A percentile compares a stretch with the other conserved stretches of the same genome.
Evolutionary conservation across 2,797 vertebrate species (phyloP).

Genomic region (Pogoniulus pusillus): DNA sequence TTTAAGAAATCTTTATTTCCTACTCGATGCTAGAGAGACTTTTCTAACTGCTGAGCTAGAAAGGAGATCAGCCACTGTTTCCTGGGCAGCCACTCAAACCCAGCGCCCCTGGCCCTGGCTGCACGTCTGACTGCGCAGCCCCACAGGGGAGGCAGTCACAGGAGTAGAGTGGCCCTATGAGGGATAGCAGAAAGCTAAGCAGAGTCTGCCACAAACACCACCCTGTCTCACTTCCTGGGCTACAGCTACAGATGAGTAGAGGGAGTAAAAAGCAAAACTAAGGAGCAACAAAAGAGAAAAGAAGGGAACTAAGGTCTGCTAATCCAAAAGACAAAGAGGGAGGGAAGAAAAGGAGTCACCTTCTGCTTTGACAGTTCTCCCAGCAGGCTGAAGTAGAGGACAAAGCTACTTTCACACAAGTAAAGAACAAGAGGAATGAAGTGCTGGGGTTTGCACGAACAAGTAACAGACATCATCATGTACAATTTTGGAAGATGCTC

Average conservation of each 20-base stretch:
- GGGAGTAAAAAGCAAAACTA: neutral
- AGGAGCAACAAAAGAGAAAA: neutral
- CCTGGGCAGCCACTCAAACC: neutral
- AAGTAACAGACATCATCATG: neutral
- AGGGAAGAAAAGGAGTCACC: neutral
- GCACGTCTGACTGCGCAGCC: neutral
- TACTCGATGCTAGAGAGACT: neutral
- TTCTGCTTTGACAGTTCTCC: neutral
- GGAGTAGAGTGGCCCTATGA: neutral
- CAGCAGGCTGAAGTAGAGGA: neutral
- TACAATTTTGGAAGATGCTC: neutral
- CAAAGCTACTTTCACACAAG: neutral
- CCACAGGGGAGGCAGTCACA: neutral
- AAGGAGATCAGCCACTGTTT: neutral
- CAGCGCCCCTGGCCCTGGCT: neutral
- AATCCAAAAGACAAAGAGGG: neutral
- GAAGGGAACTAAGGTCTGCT: neutral
- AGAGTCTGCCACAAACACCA: neutral
- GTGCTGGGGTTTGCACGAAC: neutral
- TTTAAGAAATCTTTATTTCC: neutral
- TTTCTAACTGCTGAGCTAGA: neutral
- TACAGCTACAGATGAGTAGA: neutral
- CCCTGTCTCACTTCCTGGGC: neutral
- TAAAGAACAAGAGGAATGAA: neutral
- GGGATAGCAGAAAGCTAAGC: neutral